Conservation (phyloP, 2,888 invertebrate species). For the Morinoia aosen region DNA sequence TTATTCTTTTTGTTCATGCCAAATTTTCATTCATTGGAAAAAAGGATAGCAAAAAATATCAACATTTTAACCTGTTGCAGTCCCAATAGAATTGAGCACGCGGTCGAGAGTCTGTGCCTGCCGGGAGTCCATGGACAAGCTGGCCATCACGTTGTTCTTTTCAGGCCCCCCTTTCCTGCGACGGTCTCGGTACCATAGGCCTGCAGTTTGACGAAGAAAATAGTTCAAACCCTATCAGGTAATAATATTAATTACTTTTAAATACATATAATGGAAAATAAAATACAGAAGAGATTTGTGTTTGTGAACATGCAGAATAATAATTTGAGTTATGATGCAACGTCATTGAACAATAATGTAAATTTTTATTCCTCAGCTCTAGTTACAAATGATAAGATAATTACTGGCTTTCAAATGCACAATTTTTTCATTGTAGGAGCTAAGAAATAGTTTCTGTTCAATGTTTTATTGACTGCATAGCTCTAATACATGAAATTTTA, state of each 20-base stretch:
- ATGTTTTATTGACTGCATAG: too few species aligned
- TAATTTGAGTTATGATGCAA: not conserved
- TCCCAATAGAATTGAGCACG: constrained; percentile 58
- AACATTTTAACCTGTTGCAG: not conserved
- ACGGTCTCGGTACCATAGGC: constrained; percentile 59
- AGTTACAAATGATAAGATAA: not conserved
- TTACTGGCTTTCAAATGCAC: not conserved
- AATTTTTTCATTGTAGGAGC: not conserved
- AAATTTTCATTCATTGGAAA: not conserved
- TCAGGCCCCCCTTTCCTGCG: constrained; percentile 38
- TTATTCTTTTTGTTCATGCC: not conserved
- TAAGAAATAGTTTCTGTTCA: too few species aligned
- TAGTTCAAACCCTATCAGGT: not conserved
- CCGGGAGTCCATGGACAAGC: constrained; percentile 60
- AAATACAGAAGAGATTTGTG: not conserved
- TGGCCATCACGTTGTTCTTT: constrained; percentile 43
- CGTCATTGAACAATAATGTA: not conserved
- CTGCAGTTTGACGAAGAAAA: constrained; percentile 24
- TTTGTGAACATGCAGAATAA: not conserved
- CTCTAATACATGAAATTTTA: not conserved
- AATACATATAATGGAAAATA: not conserved
- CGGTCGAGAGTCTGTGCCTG: constrained; percentile 58
- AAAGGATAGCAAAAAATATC: not conserved
- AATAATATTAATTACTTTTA: too few species aligned
- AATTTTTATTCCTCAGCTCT: not conserved